Conservation (phyloP, 92 coral and sea anemone genomes). For the Parazoanthus darwini region DNA sequence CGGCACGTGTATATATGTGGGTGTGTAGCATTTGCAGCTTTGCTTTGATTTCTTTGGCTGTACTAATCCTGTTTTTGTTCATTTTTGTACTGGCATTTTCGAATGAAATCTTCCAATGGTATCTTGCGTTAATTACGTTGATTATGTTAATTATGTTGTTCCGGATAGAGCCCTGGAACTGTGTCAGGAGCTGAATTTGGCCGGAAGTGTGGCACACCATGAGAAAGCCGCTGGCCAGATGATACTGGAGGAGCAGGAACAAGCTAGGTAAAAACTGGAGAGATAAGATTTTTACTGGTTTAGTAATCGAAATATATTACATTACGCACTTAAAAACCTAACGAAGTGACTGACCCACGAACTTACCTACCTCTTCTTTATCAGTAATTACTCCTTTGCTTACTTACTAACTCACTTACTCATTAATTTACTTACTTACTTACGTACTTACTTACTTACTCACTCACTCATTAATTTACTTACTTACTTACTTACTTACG, state of each 20-base stretch:
- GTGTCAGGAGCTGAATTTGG: constrained; percentile 86
- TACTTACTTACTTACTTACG: background rate
- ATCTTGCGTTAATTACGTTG: background rate
- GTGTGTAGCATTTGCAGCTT: too few relatives aligned
- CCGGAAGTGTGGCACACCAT: constrained; percentile 74
- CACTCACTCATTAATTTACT: background rate
- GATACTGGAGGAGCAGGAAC: constrained; percentile 82
- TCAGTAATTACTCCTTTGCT: background rate
- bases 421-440: background rate
- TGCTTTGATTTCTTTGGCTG: background rate
- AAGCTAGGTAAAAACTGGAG: constrained; percentile 69
- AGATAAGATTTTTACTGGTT: background rate
- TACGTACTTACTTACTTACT: background rate
- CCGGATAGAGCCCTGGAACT: constrained; percentile 75
- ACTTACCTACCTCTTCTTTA: background rate
- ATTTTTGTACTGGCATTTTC: background rate
- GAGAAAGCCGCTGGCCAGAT: constrained; percentile 81
- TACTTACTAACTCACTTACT: background rate
- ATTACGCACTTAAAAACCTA: background rate
- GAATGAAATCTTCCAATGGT: background rate
- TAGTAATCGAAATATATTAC: background rate
- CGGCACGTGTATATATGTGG: too few relatives aligned
- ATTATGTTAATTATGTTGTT: background rate
- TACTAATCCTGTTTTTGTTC: too few relatives aligned
- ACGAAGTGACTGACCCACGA: background rate